Evolutionary conservation across 2,797 vertebrate genomes (phyloP), one percentile per base, ranked within the genome.

Genomic region (Channa striata): DNA sequence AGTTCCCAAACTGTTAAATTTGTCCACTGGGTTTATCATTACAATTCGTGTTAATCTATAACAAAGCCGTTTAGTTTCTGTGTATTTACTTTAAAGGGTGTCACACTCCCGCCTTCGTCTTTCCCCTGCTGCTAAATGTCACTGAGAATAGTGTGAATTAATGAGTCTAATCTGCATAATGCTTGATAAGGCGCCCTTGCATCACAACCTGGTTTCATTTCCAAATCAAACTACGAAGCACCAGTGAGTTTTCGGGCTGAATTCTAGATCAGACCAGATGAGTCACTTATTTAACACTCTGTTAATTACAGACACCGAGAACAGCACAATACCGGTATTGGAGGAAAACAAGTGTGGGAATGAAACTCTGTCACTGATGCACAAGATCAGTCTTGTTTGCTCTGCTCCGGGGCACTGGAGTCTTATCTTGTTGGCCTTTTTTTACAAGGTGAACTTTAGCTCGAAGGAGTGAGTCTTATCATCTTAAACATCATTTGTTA

Each of bases 381-480:
- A 33, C 6, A 33, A 6, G 16, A 20, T 14, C 11, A 50, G 19
- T 16, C 34, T 30, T 17, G 20, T 72, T 42, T 51, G 21, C 43
- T 59, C 64, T 47, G 46, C 51, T 57, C 19, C n/a, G 34, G 25
- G 30, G 9, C 8, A 51, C 5, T 14, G 23, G 8, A 11, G 25
- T 17, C 9, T 36, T 1, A 13, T 52, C 1, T 11, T 14, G 13
- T 13, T 23, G 11, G 4, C n/a, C n/a, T n/a, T n/a, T n/a, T 43
- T 61, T 65, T 49, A 21, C 7, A 47, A 47, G 23, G 11, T 25
- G 21, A 10, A 19, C 47, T n/a, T 48, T 14, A 39, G 2, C 9
- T 21, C 51, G 66, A 46, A 16, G 14, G 1, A 19, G 39, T 83
- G 80, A 87, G 37, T 86, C 78, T n/a, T n/a, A n/a, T n/a, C n/a